These are phyloP conservation scores for Protosalanx chinensis DNA, from an alignment of 2,797 vertebrate species.

Conservation along the genomic window DNA sequence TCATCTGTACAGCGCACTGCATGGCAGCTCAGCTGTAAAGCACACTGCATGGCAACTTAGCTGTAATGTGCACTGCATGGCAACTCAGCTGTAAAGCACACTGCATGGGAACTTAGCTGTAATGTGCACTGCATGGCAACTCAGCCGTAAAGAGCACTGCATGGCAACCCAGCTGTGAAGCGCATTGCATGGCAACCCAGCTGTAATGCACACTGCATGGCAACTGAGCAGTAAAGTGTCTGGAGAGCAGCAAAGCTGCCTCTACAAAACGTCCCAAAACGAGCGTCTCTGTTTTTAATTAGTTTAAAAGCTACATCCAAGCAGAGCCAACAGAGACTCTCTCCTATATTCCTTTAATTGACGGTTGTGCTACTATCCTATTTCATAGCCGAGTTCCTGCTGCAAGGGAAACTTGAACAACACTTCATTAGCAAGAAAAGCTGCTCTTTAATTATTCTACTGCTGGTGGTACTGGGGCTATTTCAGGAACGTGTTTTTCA, in stretches of 20 bases:
- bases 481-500: conserved; percentile 43
- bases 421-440: conserved; percentile 59
- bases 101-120: too few relatives aligned
- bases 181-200: conserved; percentile 15
- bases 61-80: too few relatives aligned
- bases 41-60: too few relatives aligned
- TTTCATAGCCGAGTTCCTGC: conserved; percentile 52
- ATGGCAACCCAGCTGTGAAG: too few relatives aligned
- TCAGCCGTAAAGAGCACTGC: too few relatives aligned
- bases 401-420: conserved; percentile 54
- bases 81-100: too few relatives aligned
- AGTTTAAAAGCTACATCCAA: conserved; percentile 56
- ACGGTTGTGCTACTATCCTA: conserved; percentile 55
- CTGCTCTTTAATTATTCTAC: conserved; percentile 50
- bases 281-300: conserved; percentile 60
- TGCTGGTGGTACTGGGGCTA: conserved; percentile 35
- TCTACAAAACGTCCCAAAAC: conserved; percentile 52
- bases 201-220: conserved; percentile 30
- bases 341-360: conserved; percentile 58
- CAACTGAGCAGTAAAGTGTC: conserved; percentile 44
- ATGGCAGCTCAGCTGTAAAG: too few relatives aligned
- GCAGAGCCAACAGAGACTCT: conserved; percentile 44
- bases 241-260: conserved; percentile 44
- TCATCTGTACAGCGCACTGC: too few relatives aligned
- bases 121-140: too few relatives aligned